Conservation (phyloP, 1,140 invertebrate genomes). For the Tachypleus tridentatus region DNA sequence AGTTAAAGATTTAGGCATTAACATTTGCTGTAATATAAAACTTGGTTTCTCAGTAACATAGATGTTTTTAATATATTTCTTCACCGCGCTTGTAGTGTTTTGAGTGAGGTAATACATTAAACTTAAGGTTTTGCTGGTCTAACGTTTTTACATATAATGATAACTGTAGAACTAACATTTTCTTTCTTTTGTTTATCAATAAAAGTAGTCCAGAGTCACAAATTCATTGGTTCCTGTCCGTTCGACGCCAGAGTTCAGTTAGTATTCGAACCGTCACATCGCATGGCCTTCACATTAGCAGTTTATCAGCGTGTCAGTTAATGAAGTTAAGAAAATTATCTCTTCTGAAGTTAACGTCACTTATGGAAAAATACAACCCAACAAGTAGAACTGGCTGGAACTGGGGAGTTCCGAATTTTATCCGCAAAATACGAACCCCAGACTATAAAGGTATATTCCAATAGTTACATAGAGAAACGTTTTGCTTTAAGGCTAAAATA, state of each 20-base stretch:
- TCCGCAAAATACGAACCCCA: slow-evolving; percentile 75
- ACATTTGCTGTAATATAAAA: too few species aligned
- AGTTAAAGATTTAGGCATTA: too few species aligned
- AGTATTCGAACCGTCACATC: background rate
- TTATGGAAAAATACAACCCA: slow-evolving; percentile 86
- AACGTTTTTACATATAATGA: too few species aligned
- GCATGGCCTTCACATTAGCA: slow-evolving; percentile 3
- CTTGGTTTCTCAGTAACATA: too few species aligned
- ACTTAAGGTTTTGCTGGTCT: too few species aligned
- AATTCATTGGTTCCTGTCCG: slow-evolving; percentile 15
- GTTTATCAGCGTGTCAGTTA: slow-evolving; percentile 31
- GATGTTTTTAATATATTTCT: too few species aligned
- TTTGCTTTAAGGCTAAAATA: too few species aligned
- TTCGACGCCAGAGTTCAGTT: background rate
- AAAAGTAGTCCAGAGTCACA: background rate
- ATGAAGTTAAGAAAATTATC: slow-evolving; percentile 73
- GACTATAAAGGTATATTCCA: slow-evolving; percentile 60
- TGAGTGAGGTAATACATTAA: too few species aligned
- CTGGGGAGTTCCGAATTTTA: slow-evolving; percentile 83
- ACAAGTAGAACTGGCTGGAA: slow-evolving; percentile 73
- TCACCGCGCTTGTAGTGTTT: too few species aligned
- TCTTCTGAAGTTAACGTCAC: slow-evolving; percentile 72
- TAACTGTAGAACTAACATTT: too few species aligned
- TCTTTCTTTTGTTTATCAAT: too few species aligned
- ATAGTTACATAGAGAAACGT: too few species aligned